These are phyloP conservation scores for Polymixis lichenea DNA, from an alignment of 2,888 invertebrate species.

Conservation along the genomic window DNA sequence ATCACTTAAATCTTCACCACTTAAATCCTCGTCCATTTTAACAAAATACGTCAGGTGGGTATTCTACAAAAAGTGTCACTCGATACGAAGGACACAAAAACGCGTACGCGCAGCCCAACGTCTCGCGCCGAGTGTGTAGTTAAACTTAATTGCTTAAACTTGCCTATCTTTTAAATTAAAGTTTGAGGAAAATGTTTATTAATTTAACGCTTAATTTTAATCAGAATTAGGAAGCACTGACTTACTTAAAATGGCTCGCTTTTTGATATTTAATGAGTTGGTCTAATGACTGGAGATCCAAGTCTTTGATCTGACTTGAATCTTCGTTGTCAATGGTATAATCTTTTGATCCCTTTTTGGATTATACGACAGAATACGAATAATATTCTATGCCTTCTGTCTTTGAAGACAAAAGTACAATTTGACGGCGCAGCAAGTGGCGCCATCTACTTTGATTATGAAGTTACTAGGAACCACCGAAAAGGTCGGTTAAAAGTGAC, in stretches of 20 bases:
- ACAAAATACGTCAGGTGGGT: too few species aligned
- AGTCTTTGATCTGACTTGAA: constrained; percentile 11
- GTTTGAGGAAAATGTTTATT: constrained; percentile 46
- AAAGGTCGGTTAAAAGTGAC: too few species aligned
- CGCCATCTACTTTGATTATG: too few species aligned
- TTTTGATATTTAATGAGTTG: constrained; percentile 48
- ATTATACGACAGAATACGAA: not conserved
- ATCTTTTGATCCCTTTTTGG: constrained; percentile 12
- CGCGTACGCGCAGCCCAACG: too few species aligned
- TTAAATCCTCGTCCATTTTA: too few species aligned
- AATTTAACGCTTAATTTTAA: constrained; percentile 54
- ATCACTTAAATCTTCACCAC: too few species aligned
- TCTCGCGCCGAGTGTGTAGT: too few species aligned
- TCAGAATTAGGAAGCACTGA: constrained; percentile 46
- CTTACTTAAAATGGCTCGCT: constrained; percentile 35
- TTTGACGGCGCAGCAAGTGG: not conserved
- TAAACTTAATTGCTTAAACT: constrained; percentile 53
- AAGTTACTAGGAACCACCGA: too few species aligned
- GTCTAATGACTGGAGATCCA: constrained; percentile 18
- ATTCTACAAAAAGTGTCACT: too few species aligned
- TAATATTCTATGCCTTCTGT: not conserved
- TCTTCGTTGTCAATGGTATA: constrained; percentile 19
- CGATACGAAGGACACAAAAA: too few species aligned
- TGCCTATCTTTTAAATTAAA: constrained; percentile 46
- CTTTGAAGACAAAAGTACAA: not conserved